phyloP scores from a whole-genome alignment of 2,113 vertebrate genomes.

The Neoarius graeffei region DNA sequence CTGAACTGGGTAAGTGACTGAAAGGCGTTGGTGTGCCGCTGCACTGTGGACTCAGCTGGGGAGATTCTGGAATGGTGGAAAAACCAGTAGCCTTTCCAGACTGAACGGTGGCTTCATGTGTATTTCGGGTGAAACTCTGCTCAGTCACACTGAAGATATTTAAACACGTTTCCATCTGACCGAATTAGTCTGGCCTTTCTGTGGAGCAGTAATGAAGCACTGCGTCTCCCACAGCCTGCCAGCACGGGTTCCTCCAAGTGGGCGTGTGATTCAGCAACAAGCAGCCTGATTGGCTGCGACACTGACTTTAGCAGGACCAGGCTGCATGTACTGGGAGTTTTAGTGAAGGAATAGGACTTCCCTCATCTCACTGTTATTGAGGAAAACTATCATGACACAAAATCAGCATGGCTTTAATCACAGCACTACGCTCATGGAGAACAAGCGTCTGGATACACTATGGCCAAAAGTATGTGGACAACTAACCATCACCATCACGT shows the following conservation, averaged over 20 bases:
- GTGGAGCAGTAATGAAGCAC: neutral
- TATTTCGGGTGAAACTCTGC: neutral
- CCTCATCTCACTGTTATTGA: neutral
- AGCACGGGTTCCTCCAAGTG: neutral
- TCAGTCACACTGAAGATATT: neutral
- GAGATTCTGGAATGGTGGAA: neutral
- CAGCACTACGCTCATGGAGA: neutral
- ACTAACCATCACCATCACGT: neutral
- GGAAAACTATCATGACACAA: neutral
- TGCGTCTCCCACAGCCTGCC: neutral
- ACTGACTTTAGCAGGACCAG: neutral
- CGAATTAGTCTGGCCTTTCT: neutral
- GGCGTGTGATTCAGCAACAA: neutral
- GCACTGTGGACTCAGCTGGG: neutral
- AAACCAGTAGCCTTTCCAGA: neutral
- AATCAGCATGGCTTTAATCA: neutral
- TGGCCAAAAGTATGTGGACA: neutral
- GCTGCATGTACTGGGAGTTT: neutral
- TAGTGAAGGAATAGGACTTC: neutral
- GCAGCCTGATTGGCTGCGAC: neutral
- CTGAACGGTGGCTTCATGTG: neutral
- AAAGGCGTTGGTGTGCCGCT: too few species aligned
- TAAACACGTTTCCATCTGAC: neutral
- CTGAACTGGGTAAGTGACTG: neutral
- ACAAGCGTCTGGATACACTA: neutral